Conservation (phyloP, 2,888 invertebrate species). For the Epirrhoe tristata region DNA sequence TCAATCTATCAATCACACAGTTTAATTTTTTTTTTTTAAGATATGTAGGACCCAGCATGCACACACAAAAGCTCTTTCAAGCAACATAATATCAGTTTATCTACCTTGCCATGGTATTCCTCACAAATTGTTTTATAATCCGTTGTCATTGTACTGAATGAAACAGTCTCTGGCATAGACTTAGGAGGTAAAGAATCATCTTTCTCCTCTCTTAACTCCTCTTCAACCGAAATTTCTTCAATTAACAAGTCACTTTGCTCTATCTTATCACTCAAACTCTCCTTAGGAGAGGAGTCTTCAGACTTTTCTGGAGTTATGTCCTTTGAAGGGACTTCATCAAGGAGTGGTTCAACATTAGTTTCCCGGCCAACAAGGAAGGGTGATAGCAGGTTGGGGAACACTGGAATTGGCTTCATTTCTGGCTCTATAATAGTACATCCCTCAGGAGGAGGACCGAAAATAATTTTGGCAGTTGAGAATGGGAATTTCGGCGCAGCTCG, state of each 20-base stretch:
- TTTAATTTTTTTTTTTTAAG: not conserved
- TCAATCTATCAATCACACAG: not conserved
- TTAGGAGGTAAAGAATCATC: constrained; percentile 67
- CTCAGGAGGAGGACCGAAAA: constrained; percentile 78
- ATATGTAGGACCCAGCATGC: not conserved
- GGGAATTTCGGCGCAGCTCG: constrained; percentile 70
- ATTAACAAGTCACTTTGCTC: constrained; percentile 72
- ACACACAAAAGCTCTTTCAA: not conserved
- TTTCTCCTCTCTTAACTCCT: constrained; percentile 58
- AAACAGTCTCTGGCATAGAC: constrained; percentile 71
- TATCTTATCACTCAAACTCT: constrained; percentile 66
- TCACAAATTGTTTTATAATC: constrained; percentile 90
- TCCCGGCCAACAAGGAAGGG: constrained; percentile 73
- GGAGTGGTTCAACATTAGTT: constrained; percentile 64
- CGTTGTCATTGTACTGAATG: constrained; percentile 87
- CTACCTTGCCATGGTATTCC: constrained; percentile 89
- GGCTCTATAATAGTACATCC: constrained; percentile 66
- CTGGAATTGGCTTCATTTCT: constrained; percentile 62
- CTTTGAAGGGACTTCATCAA: constrained; percentile 44
- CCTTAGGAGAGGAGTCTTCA: constrained; percentile 53
- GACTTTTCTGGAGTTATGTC: constrained; percentile 42
- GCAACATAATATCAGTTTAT: constrained; percentile 48
- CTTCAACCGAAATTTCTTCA: constrained; percentile 73
- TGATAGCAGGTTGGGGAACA: constrained; percentile 71
- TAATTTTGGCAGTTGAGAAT: constrained; percentile 70